phyloP scores from a whole-genome alignment of 2,113 vertebrate genomes.

The Thunnus maccoyii region DNA sequence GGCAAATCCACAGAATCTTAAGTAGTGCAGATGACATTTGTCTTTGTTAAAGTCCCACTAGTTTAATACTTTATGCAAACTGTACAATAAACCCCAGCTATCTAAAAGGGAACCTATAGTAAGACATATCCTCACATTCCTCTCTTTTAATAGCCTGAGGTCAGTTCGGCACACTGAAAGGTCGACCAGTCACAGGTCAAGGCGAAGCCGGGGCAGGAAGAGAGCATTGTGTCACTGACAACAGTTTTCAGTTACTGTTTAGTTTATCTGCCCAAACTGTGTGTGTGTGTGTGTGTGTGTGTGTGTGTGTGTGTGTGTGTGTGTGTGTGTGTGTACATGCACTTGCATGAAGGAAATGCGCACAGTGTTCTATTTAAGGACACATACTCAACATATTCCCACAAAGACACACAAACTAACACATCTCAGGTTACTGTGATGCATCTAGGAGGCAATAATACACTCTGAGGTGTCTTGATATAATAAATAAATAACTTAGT shows the following conservation, averaged over 20 bases:
- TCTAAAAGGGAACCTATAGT: neutral
- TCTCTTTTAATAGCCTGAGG: conserved; percentile 42
- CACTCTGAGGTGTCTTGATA: no score
- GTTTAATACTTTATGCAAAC: neutral
- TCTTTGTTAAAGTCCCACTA: no score
- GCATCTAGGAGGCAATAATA: no score
- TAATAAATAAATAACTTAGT: no score
- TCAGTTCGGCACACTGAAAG: conserved; percentile 14
- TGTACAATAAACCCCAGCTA: neutral
- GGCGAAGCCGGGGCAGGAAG: conserved; percentile 34
- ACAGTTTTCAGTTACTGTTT: conserved; percentile 10
- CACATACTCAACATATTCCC: no score
- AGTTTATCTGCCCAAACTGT: conserved; percentile 6
- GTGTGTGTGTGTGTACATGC: conserved; percentile 8
- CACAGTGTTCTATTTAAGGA: no score
- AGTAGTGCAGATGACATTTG: neutral
- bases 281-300: neutral
- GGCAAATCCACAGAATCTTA: neutral
- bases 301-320: conserved; percentile 20
- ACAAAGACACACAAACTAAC: no score
- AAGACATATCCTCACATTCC: neutral
- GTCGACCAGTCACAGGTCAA: conserved; percentile 28
- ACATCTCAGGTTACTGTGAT: no score
- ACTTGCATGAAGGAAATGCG: no score
- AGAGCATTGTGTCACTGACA: conserved; percentile 56